These are phyloP conservation scores for Magallana gigas DNA, from an alignment of 1,140 invertebrate genomes.

Conservation along the genomic window DNA sequence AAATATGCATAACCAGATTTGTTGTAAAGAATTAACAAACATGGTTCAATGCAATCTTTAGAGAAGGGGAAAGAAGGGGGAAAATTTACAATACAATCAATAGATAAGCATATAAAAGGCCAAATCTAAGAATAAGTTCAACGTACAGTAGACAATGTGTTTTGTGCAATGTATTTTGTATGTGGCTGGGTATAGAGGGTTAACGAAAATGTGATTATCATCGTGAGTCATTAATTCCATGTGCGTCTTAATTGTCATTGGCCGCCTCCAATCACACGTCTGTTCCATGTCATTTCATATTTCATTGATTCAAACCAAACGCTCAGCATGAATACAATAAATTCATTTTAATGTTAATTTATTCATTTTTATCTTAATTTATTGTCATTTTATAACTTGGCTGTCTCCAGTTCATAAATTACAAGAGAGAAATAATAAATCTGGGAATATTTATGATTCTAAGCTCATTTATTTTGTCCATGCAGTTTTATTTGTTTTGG, in stretches of 20 bases:
- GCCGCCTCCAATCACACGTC: not conserved
- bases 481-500: too few relatives aligned
- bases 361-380: slow-evolving; percentile 14
- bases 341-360: not conserved
- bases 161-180: not conserved
- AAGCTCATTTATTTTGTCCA: too few relatives aligned
- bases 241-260: not conserved
- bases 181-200: not conserved
- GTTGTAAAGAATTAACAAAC: not conserved
- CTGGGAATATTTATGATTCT: too few relatives aligned
- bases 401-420: slow-evolving; percentile 18
- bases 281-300: not conserved
- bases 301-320: not conserved
- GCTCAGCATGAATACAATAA: not conserved
- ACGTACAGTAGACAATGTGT: too few relatives aligned
- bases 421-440: not conserved
- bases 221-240: not conserved
- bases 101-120: too few relatives aligned
- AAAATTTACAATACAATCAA: too few relatives aligned
- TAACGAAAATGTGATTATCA: not conserved
- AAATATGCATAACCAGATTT: not conserved
- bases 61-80: too few relatives aligned
- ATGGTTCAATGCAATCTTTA: not conserved
- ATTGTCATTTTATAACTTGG: not conserved
- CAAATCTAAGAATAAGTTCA: too few relatives aligned